Base-by-base conservation (phyloP, 1,140 invertebrate species). In the Listronotus oregonensis region DNA sequence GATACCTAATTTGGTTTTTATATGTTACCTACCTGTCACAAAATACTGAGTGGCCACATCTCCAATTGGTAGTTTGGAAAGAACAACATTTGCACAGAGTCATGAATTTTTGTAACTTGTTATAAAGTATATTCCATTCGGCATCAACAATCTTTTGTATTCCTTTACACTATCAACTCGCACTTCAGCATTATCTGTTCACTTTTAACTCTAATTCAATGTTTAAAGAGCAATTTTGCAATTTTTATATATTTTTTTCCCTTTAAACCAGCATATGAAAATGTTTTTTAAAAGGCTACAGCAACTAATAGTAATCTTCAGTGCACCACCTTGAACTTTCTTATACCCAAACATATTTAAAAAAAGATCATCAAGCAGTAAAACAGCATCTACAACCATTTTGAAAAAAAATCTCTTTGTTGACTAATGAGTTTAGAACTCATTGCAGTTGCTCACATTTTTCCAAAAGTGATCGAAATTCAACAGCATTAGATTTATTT, bases 1-100 rank as follows among this genome's bases (percentile, higher is more conserved):
- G 5, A 27, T 27, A 5, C 2, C 5, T 27, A 27, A 27, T 27
- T 5, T 27, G 5, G 5, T 27, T 27, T 27, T 5, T 27, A n/a
- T n/a, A 27, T 27, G 21, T 14, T 37, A 65, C 72, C 78, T 74
- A 90, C 90, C 92, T 86, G 81, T 99, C 98, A 50, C 97, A 83
- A 99, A 99, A 85, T 96, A 99, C 82, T 99, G 98, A 8, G 98
- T 99, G 27, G 98, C 98, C 9, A 99, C 97, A 84, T 99, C 98
- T 8, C 98, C 98, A 78, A 99, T 99, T 5, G 98, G 97, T 66
- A 99, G 83, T 79, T 97, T 98, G 3, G 96, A 99, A 1, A 99
- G 83, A 40, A 99, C 96, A 31, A 99, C 94, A 79, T 97, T 95
- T 9, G 95, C 97, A 0, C 97, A 76, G 90, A 93, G 65, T 93